Base-by-base conservation (phyloP, 1,140 invertebrate genomes). In the Aplysia californica region DNA sequence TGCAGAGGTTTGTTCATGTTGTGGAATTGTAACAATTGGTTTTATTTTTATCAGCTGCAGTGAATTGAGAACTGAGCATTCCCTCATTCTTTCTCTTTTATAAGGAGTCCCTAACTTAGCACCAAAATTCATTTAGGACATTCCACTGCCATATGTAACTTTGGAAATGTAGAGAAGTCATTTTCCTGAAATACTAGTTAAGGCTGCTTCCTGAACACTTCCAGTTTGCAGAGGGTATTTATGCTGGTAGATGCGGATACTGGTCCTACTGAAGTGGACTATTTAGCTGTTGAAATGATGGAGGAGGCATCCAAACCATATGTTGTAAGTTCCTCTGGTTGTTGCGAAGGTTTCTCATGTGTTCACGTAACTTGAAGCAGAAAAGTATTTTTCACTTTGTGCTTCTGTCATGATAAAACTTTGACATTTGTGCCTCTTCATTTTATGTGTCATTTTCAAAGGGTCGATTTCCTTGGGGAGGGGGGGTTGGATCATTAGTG, bases 271-370 rank as follows among this genome's bases (percentile, higher is more conserved):
- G 72, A 83, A 39, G 67, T 70, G 75, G 88, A 89, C 74, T 59
- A 81, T 58, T 79, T 84, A 39, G 86, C 85, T 6, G 69, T 89
- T 4, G 81, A 84, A 59, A 88, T 89, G 87, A 71, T 89, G 75
- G 86, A 88, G 73, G 86, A 89, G 74, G 82, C 50, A 1, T 35
- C 58, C 29, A 59, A 41, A 26, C 76, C 76, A 33, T 78, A 78
- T 78, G 76, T 78, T 65, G 76, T 78, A 50, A 85, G 80, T 70
- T 23, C 6, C 31, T 39, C 31, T 36, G 10, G 10, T 50, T n/a
- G n/a, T 15, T 15, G 44, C 10, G 44, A 50, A 50, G n/a, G n/a
- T 15, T 10, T 50, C n/a, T n/a, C 10, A 15, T 50, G 44, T 50
- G 10, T 50, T 50, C n/a, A 50, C n/a, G 10, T 50, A n/a, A n/a